These are phyloP conservation scores for Alca torda DNA, from an alignment of 2,797 vertebrate species.

Conservation along the genomic window DNA sequence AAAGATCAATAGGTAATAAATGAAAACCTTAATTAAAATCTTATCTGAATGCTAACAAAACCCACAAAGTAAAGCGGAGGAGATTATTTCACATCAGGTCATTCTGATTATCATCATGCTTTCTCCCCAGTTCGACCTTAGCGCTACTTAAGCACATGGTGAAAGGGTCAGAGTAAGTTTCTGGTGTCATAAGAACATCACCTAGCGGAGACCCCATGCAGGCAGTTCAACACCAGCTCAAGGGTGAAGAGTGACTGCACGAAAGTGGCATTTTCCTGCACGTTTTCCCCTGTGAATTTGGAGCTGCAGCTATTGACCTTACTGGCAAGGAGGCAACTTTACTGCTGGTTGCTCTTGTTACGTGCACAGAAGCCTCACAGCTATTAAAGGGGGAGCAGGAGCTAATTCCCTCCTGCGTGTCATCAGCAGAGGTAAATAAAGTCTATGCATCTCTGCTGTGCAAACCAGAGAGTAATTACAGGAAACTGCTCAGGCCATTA, in stretches of 20 bases:
- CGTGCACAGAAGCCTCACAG: background rate
- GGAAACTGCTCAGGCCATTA: background rate
- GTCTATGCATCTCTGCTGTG: background rate
- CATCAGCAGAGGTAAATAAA: slow-evolving; percentile 14
- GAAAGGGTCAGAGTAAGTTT: background rate
- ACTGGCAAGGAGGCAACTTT: background rate
- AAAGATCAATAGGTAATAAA: slow-evolving; percentile 1
- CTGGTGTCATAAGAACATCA: background rate
- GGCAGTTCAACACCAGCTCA: background rate
- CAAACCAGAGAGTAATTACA: background rate
- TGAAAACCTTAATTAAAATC: background rate
- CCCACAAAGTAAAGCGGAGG: background rate
- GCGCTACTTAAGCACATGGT: accelerated
- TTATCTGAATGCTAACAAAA: slow-evolving; percentile 26
- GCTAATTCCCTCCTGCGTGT: background rate
- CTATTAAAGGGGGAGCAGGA: background rate
- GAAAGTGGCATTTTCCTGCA: background rate
- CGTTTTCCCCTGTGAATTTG: background rate
- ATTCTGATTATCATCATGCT: background rate
- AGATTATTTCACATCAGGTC: background rate
- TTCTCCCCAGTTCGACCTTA: background rate
- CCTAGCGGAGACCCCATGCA: background rate
- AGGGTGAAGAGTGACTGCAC: background rate
- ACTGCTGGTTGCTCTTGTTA: background rate
- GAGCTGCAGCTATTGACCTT: background rate